Conservation (phyloP, 1,140 invertebrate species). For the Wiebesia pumilae region DNA sequence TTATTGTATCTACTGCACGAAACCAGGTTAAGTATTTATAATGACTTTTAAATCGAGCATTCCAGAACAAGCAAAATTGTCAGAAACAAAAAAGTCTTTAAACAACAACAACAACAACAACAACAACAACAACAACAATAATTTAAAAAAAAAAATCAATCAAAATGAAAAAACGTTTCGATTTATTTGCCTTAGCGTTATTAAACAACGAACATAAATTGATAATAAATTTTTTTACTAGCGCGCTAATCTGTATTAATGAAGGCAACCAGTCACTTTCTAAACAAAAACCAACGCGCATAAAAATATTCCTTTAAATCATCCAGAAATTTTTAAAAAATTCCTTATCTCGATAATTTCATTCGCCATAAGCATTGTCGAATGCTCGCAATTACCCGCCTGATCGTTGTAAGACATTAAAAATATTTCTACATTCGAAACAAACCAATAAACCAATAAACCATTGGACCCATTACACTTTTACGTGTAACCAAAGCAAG, state of each 20-base stretch:
- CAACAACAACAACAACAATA: too few relatives aligned
- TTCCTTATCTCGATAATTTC: too few relatives aligned
- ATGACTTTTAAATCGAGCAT: not conserved
- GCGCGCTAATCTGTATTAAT: not conserved
- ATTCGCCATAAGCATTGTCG: too few relatives aligned
- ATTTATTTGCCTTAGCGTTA: not conserved
- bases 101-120: not conserved
- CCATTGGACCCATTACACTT: too few relatives aligned
- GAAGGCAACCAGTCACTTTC: not conserved
- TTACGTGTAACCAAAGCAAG: too few relatives aligned
- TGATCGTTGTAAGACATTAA: too few relatives aligned
- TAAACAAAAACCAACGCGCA: not conserved
- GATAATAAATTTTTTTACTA: slow-evolving; percentile 14
- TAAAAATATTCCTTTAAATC: too few relatives aligned
- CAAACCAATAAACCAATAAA: too few relatives aligned
- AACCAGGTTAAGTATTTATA: slow-evolving; percentile 6
- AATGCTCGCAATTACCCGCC: too few relatives aligned
- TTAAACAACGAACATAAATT: slow-evolving; percentile 11
- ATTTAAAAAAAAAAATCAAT: too few relatives aligned
- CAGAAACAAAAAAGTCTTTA: not conserved
- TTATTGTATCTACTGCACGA: not conserved
- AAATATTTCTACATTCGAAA: too few relatives aligned
- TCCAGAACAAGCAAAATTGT: not conserved
- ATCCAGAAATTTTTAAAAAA: too few relatives aligned
- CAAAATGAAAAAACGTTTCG: not conserved